Evolutionary conservation across 1,140 invertebrate species (phyloP), one percentile per base, ranked within the genome.

Genomic region (Parapsyche elsis): DNA sequence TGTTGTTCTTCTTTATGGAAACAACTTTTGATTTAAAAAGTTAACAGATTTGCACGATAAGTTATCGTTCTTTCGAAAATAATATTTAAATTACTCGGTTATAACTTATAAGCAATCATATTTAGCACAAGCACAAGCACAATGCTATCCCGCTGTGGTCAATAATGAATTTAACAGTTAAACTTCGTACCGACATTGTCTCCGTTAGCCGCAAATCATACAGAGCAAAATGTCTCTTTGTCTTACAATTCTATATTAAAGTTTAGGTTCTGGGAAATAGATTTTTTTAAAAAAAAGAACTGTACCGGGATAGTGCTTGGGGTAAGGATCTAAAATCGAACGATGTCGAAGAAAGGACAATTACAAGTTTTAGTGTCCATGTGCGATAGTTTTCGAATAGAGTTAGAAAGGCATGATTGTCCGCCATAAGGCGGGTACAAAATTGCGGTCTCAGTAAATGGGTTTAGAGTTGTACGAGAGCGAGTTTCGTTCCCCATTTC

Each of bases 361-460:
- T 19, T 16, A 61, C 1, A 19, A 19, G n/a, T 61, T 61, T 61
- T 61, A 61, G 16, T 61, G 57, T 19, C 9, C 57, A 9, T 19
- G 9, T 19, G 57, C 9, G 49, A 61, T 61, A 61, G 57, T 61
- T 61, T 61, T 21, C 16, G 16, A 19, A 61, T 61, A 21, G 57
- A 19, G 21, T 16, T 19, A 1, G 53, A 57, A 12, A 14, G 4
- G 19, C 12, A 57, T 57, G 53, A 57, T 57, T 61, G 57, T 61
- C 7, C 57, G 57, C 57, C 57, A 61, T 61, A n/a, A 61, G 57
- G 57, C 57, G 16, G 57, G 7, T 19, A 61, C 57, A 61, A 61
- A 21, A 61, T 21, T 9, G 57, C 16, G 57, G 57, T 61, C 57
- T 61, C 57, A 9, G 21, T 61, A 61, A 57, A 19, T 16, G 57